Conservation (phyloP, 1,140 invertebrate genomes). For the Harpegnathos saltator region DNA sequence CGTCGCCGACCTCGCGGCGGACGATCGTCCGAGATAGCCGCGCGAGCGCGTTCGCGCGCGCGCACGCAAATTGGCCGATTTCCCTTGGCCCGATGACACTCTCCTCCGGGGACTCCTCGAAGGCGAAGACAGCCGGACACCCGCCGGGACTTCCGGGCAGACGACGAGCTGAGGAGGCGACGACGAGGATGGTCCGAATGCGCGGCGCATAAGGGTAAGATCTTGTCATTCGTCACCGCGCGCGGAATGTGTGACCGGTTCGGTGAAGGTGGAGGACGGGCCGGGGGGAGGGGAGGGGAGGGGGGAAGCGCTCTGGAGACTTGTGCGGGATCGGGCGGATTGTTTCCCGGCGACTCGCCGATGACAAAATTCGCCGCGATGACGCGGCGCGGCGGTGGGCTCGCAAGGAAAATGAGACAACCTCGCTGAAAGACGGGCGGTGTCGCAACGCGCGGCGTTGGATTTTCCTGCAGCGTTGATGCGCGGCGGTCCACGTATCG, state of each 20-base stretch:
- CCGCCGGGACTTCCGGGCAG: conserved; percentile 14
- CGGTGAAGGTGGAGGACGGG: too few species aligned
- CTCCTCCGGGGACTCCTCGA: too few species aligned
- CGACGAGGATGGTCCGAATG: conserved; percentile 15
- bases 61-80: background rate
- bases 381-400: background rate
- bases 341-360: too few species aligned
- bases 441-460: background rate
- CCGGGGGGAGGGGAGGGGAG: too few species aligned
- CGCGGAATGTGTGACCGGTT: too few species aligned
- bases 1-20: too few species aligned
- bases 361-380: conserved; percentile 19
- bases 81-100: background rate
- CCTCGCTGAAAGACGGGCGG: background rate
- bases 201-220: conserved; percentile 35
- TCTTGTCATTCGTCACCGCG: background rate
- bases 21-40: background rate
- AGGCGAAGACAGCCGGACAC: background rate
- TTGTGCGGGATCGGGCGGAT: too few species aligned
- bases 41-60: too few species aligned
- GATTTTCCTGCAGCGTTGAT: too few species aligned
- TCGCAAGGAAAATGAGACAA: background rate
- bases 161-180: background rate
- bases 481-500: too few species aligned
- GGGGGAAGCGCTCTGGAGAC: too few species aligned